Evolutionary conservation across 2,113 vertebrate species (phyloP).

Genomic region (Gopherus evgoodei): DNA sequence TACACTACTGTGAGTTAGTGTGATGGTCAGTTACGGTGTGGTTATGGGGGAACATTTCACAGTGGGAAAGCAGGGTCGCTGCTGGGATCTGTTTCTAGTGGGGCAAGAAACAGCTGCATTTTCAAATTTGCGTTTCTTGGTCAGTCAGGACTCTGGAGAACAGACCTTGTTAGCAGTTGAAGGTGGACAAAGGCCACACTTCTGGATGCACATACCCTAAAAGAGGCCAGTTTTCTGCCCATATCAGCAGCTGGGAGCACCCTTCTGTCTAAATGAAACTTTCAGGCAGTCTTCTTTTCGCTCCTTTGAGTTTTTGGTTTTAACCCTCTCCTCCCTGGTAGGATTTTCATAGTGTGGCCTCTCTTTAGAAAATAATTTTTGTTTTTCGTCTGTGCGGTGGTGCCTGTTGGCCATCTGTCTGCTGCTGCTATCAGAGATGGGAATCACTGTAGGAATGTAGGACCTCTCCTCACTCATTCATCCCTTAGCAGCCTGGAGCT

Average conservation of each 20-base stretch:
- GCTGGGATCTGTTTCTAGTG: background rate
- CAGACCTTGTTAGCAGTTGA: background rate
- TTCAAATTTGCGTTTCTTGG: background rate
- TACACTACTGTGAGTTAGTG: background rate
- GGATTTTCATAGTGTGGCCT: background rate
- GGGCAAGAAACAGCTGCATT: background rate
- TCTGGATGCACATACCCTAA: background rate
- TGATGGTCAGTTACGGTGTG: background rate
- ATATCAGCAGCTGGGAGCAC: background rate
- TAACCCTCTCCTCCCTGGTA: background rate
- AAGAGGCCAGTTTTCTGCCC: background rate
- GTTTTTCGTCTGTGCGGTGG: background rate
- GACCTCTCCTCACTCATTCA: background rate
- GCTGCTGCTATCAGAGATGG: background rate
- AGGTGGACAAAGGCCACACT: background rate
- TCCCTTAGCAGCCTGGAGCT: background rate
- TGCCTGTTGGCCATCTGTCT: background rate
- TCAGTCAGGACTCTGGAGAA: background rate
- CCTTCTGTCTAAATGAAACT: background rate
- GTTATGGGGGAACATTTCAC: background rate
- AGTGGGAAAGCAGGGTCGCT: background rate
- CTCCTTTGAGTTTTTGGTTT: background rate
- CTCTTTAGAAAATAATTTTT: background rate
- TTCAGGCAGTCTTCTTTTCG: background rate
- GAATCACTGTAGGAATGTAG: background rate